These are phyloP conservation scores for Ramphastos sulfuratus DNA, from an alignment of 2,113 vertebrate species.

Conservation along the genomic window DNA sequence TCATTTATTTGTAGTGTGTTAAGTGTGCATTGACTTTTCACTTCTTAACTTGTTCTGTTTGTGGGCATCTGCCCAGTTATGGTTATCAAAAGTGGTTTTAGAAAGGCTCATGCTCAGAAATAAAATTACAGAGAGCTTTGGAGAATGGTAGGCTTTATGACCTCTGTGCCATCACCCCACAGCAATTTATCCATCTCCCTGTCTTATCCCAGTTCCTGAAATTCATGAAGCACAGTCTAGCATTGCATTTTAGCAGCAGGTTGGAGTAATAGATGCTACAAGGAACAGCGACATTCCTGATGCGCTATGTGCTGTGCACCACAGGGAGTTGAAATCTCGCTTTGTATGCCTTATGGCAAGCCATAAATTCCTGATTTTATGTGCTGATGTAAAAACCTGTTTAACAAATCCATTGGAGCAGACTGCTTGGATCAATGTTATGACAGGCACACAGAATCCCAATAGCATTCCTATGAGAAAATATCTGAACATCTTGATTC, in stretches of 20 bases:
- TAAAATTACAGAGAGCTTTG: background rate
- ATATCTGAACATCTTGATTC: background rate
- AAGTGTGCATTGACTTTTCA: background rate
- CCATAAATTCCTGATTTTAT: conserved; percentile 64
- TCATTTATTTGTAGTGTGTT: background rate
- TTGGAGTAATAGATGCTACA: conserved; percentile 51
- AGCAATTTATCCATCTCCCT: conserved; percentile 17
- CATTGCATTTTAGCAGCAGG: conserved; percentile 66
- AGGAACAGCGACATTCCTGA: conserved; percentile 43
- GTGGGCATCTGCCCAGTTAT: background rate
- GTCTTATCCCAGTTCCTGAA: conserved; percentile 17
- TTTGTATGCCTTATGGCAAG: conserved; percentile 56
- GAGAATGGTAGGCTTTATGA: background rate
- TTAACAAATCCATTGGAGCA: conserved; percentile 61
- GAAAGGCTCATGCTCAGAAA: background rate
- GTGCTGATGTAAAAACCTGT: conserved; percentile 57
- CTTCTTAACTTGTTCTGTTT: background rate
- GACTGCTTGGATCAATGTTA: conserved; percentile 62
- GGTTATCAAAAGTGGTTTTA: background rate
- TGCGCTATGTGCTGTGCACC: conserved; percentile 40
- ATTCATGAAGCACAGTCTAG: conserved; percentile 34
- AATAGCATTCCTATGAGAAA: background rate
- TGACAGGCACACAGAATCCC: conserved; percentile 42
- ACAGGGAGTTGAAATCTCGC: conserved; percentile 50
- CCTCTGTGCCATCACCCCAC: background rate